Evolutionary conservation across 2,888 invertebrate species (phyloP).

Genomic region (Abrostola tripartita): DNA sequence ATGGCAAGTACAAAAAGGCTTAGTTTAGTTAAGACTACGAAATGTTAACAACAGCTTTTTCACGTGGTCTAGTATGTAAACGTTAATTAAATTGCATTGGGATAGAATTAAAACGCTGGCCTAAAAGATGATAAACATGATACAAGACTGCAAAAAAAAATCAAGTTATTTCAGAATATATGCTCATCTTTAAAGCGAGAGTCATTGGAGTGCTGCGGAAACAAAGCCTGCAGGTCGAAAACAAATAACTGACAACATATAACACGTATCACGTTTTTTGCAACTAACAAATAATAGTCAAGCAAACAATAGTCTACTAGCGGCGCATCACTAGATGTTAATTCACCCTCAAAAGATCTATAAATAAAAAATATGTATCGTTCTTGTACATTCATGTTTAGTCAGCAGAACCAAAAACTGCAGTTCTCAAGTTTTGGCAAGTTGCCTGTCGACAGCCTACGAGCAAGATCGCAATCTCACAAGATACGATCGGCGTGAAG

Average conservation of each 20-base stretch:
- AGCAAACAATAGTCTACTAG: no score
- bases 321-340: background rate
- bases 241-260: no score
- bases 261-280: background rate
- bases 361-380: background rate
- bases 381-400: slow-evolving; percentile 7
- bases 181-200: slow-evolving; percentile 13
- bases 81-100: no score
- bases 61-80: no score
- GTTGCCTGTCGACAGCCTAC: slow-evolving; percentile 38
- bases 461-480: slow-evolving; percentile 32
- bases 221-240: slow-evolving; percentile 34
- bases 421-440: slow-evolving; percentile 39
- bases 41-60: no score
- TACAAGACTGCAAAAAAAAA: slow-evolving; percentile 9
- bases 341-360: background rate
- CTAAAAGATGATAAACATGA: background rate
- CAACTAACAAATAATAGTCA: no score
- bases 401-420: slow-evolving; percentile 35
- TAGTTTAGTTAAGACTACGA: no score
- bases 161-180: slow-evolving; percentile 14
- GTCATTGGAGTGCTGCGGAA: slow-evolving; percentile 27
- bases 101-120: no score
- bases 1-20: no score
- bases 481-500: slow-evolving; percentile 39